phyloP scores from a whole-genome alignment of 92 coral and sea anemone genomes.

The Muricea muricata region DNA sequence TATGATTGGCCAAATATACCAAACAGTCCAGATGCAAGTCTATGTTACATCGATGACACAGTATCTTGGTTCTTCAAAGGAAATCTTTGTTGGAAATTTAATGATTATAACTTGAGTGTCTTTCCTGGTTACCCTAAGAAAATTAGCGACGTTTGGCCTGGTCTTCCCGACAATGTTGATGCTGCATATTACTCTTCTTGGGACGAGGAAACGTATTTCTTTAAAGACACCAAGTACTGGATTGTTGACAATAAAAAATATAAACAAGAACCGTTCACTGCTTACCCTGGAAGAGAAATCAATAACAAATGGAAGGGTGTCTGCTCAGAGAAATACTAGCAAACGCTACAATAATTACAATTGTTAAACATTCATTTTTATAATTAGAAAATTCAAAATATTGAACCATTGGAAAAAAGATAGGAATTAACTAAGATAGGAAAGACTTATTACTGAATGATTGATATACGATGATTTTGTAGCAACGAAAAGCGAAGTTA shows the following conservation, averaged over 20 bases:
- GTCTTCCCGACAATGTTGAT: conserved; percentile 51
- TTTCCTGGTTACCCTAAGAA: conserved; percentile 57
- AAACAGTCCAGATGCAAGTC: conserved; percentile 74
- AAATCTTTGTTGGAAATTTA: conserved; percentile 61
- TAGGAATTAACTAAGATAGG: no score
- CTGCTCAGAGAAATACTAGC: conserved; percentile 34
- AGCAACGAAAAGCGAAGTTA: no score
- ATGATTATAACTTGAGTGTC: conserved; percentile 59
- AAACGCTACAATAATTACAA: no score
- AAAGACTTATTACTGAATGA: no score
- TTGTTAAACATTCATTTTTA: no score
- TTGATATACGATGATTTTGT: no score
- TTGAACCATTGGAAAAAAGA: no score
- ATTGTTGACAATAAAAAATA: background rate
- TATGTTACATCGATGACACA: conserved; percentile 12
- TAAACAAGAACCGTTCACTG: background rate
- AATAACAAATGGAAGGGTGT: conserved; percentile 25
- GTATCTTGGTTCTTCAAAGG: conserved; percentile 83
- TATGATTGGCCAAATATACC: conserved; percentile 85
- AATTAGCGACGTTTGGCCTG: conserved; percentile 58
- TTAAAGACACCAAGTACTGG: conserved; percentile 45
- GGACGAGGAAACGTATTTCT: conserved; percentile 50
- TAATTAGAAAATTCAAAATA: no score
- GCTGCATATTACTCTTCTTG: conserved; percentile 49
- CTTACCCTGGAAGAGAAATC: background rate